Percentiles rank a stretch among this genome's conserved stretches.
These are phyloP conservation scores for Pachypsylla venusta DNA, from an alignment of 1,140 invertebrate genomes.

Conservation along the genomic window DNA sequence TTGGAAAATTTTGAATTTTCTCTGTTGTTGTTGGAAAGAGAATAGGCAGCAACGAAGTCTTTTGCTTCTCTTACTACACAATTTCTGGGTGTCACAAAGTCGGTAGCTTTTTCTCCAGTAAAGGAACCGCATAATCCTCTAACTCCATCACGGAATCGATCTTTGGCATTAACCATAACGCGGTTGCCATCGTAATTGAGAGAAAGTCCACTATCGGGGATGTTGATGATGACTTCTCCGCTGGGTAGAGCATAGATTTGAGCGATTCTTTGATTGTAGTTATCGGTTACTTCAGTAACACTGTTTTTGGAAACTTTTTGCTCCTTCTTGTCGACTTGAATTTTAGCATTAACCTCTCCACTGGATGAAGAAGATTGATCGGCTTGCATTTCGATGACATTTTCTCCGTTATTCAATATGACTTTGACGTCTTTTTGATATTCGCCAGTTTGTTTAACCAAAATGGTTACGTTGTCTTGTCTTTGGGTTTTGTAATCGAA, in stretches of 20 bases:
- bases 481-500: not conserved
- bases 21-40: slow-evolving; percentile 32
- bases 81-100: slow-evolving; percentile 41
- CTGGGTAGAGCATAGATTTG: slow-evolving; percentile 36
- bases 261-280: slow-evolving; percentile 29
- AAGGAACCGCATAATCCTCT: slow-evolving; percentile 49
- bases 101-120: slow-evolving; percentile 37
- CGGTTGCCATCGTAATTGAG: slow-evolving; percentile 38
- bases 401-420: slow-evolving; percentile 22
- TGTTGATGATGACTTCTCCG: slow-evolving; percentile 34
- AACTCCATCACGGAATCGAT: slow-evolving; percentile 34
- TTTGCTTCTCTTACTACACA: slow-evolving; percentile 35
- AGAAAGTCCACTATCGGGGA: slow-evolving; percentile 34
- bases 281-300: slow-evolving; percentile 22
- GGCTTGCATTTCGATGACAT: slow-evolving; percentile 24
- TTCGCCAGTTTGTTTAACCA: slow-evolving; percentile 28
- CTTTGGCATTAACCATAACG: slow-evolving; percentile 30
- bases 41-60: slow-evolving; percentile 39
- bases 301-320: slow-evolving; percentile 22
- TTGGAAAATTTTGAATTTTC: slow-evolving; percentile 27
- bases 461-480: slow-evolving; percentile 29
- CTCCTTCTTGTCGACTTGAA: slow-evolving; percentile 29
- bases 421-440: slow-evolving; percentile 31
- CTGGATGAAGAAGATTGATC: slow-evolving; percentile 18
- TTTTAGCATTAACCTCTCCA: slow-evolving; percentile 23